Evolutionary conservation across 2,113 vertebrate species (phyloP), one percentile per base, ranked within the genome.

Genomic region (Lucifuga dentata): DNA sequence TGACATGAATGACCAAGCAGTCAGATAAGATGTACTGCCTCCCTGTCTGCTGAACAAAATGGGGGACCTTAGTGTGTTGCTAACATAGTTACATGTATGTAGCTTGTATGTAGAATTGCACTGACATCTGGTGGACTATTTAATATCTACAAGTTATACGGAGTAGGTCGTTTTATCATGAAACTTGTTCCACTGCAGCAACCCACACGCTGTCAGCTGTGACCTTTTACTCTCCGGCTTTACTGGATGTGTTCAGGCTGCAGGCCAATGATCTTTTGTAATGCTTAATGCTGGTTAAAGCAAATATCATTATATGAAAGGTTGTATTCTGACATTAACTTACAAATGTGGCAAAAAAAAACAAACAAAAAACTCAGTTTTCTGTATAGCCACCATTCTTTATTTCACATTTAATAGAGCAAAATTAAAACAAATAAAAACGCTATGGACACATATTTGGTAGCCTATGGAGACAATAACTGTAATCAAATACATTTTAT

Each of bases 91-190:
- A 43, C 20, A 58, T 65, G 45, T 21, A 5, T 29, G 26, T 29
- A 5, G 45, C 49, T n/a, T 40, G 55, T 43, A 56, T 63, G 21
- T 38, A 60, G 71, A 50, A 12, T 52, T 57, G 40, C 43, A 72
- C 73, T 85, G 84, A 59, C 88, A 79, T 68, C 86, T 90, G 59
- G 26, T 87, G 88, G 81, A 45, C 3, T 1, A 13, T 23, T 10
- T 4, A n/a, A 12, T 49, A 60, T 5, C 23, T 21, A 11, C 77
- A 62, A 9, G 16, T 15, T 32, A 11, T 51, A 15, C 7, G 7
- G 7, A 29, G 26, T 29, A n/a, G 38, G 13, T 5, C 13, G n/a
- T n/a, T n/a, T n/a, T 13, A n/a, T 12, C 11, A 12, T 29, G 26
- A 7, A 29, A 5, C 26, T 5, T 29, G 26, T 5, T 7, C 26